Conservation (phyloP, 37 sponge, comb jelly and placozoan genomes). For the Trichoplax adhaerens region DNA sequence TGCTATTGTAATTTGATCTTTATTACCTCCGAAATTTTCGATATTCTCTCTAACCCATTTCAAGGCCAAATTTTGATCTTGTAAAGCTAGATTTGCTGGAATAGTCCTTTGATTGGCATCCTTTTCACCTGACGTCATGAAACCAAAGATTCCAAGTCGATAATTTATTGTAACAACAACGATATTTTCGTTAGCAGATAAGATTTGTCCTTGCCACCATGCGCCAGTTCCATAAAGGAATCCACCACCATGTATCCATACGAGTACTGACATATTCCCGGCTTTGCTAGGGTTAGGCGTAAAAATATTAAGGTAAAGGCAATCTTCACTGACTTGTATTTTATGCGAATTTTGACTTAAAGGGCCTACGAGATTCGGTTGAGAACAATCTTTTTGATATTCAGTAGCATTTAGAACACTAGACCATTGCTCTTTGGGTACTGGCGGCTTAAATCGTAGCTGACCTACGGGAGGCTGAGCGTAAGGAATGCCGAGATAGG, state of each 20-base stretch:
- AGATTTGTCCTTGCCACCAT: slow-evolving; percentile 10
- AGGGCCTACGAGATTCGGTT: too few relatives aligned
- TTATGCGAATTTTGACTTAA: too few relatives aligned
- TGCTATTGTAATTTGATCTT: slow-evolving; percentile 5
- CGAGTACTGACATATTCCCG: slow-evolving; percentile 1
- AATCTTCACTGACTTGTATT: too few relatives aligned
- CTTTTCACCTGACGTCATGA: background rate
- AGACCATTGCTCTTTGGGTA: background rate
- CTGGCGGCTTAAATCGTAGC: slow-evolving; percentile 1
- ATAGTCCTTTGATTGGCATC: background rate
- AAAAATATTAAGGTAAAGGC: too few relatives aligned
- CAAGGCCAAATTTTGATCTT: slow-evolving; percentile 5
- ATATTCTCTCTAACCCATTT: slow-evolving; percentile 15
- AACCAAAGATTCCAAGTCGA: slow-evolving; percentile 7
- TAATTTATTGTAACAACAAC: slow-evolving; percentile 16
- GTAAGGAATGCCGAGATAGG: slow-evolving; percentile 13
- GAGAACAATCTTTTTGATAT: too few relatives aligned
- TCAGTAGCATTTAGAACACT: background rate
- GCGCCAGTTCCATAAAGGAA: slow-evolving; percentile 15
- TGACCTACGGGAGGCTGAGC: slow-evolving; percentile 4
- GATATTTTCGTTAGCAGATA: background rate
- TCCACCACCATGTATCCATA: slow-evolving; percentile 17
- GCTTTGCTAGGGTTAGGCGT: too few relatives aligned
- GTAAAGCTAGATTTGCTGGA: slow-evolving; percentile 6
- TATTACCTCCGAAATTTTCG: slow-evolving; percentile 7